Evolutionary conservation across 2,797 vertebrate genomes (phyloP).

Genomic region (Vespertilio murinus): DNA sequence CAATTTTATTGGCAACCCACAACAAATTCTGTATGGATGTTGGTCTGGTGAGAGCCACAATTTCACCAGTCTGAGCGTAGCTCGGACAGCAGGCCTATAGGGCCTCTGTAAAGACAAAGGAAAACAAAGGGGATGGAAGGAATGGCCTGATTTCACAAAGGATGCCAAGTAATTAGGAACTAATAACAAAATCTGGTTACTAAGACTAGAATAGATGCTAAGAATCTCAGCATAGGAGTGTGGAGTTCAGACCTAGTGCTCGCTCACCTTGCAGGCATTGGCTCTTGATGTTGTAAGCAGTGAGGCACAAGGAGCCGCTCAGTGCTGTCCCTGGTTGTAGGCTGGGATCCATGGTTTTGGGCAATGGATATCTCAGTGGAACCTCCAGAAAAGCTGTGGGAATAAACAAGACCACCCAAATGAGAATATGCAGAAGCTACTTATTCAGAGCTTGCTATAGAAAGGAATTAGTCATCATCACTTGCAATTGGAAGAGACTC

Average conservation of each 20-base stretch:
- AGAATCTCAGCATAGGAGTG: background rate
- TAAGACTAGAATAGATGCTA: background rate
- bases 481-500: background rate
- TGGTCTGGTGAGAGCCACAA: background rate
- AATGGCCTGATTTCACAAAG: background rate
- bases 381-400: background rate
- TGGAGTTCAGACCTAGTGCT: background rate
- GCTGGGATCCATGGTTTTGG: background rate
- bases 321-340: background rate
- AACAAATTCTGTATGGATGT: background rate
- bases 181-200: background rate
- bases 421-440: background rate
- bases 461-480: background rate
- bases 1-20: background rate
- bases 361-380: background rate
- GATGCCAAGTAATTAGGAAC: background rate
- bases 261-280: background rate
- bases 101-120: background rate
- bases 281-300: too few relatives aligned
- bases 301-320: background rate
- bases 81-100: background rate
- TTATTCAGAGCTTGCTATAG: too few relatives aligned
- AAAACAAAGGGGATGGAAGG: background rate
- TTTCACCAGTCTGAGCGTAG: background rate
- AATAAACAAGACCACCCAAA: background rate